Conservation (phyloP, 1,140 invertebrate genomes). For the Oryctes rhinoceros region DNA sequence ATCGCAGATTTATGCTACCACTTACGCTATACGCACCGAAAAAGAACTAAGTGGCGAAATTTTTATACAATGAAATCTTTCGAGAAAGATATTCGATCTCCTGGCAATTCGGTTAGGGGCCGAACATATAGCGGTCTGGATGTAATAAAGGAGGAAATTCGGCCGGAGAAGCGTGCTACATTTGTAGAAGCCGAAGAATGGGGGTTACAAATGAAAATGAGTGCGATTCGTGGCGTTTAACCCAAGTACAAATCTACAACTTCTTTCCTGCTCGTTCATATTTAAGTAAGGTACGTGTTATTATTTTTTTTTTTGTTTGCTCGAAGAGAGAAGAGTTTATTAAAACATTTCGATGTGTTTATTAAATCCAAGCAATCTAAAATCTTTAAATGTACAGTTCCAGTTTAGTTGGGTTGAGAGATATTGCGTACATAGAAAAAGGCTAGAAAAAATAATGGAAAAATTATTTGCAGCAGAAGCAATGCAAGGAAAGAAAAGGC, state of each 20-base stretch:
- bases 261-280: not conserved
- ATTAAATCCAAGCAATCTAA: not conserved
- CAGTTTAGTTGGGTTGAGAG: no score
- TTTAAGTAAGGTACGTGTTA: not conserved
- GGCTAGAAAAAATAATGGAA: no score
- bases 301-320: slow-evolving; percentile 4
- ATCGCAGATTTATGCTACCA: not conserved
- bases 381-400: not conserved
- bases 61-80: slow-evolving; percentile 18
- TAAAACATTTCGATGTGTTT: not conserved
- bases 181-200: slow-evolving; percentile 11
- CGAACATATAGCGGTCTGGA: not conserved
- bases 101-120: not conserved
- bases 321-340: not conserved
- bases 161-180: not conserved
- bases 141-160: slow-evolving; percentile 3
- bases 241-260: slow-evolving; percentile 22
- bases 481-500: no score
- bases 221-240: not conserved
- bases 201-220: slow-evolving; percentile 30
- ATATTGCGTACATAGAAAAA: no score
- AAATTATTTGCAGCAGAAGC: no score
- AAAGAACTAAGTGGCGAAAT: slow-evolving; percentile 16
- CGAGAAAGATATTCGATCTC: not conserved
- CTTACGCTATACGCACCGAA: not conserved